Conservation (phyloP, 2,888 invertebrate species). For the Bombylius major region DNA sequence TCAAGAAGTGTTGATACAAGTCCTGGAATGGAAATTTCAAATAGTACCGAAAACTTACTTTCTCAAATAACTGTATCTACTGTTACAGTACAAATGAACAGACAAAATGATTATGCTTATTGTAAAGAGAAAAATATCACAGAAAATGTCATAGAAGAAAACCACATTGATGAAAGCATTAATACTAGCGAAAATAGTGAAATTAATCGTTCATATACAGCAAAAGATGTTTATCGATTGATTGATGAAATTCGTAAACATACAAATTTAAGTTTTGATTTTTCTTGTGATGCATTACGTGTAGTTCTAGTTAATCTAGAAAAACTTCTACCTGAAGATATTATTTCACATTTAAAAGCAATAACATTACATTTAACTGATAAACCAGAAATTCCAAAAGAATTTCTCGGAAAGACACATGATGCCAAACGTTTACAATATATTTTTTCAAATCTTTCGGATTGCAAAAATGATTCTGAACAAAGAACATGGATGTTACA, state of each 20-base stretch:
- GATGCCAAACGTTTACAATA: conserved; percentile 73
- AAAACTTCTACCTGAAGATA: conserved; percentile 43
- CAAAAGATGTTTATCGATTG: conserved; percentile 53
- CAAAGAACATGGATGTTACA: conserved; percentile 92
- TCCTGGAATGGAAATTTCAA: too few relatives aligned
- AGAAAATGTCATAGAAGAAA: too few relatives aligned
- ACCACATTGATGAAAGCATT: too few relatives aligned
- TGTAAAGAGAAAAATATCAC: too few relatives aligned
- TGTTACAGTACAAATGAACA: too few relatives aligned
- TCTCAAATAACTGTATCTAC: too few relatives aligned
- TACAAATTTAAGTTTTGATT: conserved; percentile 74
- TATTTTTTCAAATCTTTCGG: conserved; percentile 71
- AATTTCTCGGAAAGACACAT: conserved; percentile 60
- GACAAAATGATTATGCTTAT: too few relatives aligned
- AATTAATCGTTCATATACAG: conserved; percentile 16
- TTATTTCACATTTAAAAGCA: conserved; percentile 48
- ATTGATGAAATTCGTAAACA: conserved; percentile 69
- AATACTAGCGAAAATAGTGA: too few relatives aligned
- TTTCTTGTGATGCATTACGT: conserved; percentile 71
- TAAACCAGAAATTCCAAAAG: conserved; percentile 46
- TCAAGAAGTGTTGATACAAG: too few relatives aligned
- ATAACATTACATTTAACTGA: conserved; percentile 47
- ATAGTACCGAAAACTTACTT: too few relatives aligned
- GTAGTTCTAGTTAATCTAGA: conserved; percentile 51
- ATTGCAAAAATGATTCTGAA: conserved; percentile 88